Conservation (phyloP, 2,888 invertebrate genomes). For the Cancer borealis region DNA sequence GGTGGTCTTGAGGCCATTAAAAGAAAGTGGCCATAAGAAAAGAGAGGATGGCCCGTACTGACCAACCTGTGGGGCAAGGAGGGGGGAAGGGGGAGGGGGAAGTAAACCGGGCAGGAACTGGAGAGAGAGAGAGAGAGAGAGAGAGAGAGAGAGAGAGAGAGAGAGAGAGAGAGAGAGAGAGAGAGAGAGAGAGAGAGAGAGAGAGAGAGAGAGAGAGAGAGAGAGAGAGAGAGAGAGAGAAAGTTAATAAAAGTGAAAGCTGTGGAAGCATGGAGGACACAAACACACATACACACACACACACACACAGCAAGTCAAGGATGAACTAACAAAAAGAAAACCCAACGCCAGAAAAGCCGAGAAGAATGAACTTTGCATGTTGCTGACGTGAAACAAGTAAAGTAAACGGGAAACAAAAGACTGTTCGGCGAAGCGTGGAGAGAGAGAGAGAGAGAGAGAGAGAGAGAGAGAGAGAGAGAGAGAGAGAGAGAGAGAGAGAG, state of each 20-base stretch:
- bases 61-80: background rate
- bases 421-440: background rate
- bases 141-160: background rate
- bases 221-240: too few species aligned
- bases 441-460: slow-evolving; percentile 9
- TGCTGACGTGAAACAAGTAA: background rate
- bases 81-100: background rate
- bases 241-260: slow-evolving; percentile 17
- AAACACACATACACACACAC: background rate
- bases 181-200: background rate
- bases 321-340: background rate
- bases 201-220: background rate
- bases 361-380: background rate
- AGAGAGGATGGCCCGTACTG: background rate
- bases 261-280: background rate
- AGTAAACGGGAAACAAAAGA: background rate
- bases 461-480: slow-evolving; percentile 41
- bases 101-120: background rate
- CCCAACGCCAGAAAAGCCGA: too few species aligned
- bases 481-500: slow-evolving; percentile 48
- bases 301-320: background rate
- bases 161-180: too few species aligned
- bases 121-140: background rate
- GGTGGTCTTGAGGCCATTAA: background rate
- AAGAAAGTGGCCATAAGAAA: background rate